Conservation (phyloP, 2,888 invertebrate genomes). For the Tenthredo mesomela region DNA sequence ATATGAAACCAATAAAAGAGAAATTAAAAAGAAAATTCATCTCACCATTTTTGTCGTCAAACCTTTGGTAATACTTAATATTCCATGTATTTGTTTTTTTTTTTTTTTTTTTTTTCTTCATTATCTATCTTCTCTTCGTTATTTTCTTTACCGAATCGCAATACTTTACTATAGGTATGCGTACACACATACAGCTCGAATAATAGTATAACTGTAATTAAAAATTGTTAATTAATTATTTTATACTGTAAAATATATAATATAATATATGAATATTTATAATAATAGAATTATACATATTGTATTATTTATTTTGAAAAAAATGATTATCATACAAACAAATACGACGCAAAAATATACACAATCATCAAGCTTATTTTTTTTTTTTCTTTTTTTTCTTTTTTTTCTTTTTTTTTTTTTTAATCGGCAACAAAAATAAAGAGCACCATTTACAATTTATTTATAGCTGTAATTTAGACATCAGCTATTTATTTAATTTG, state of each 20-base stretch:
- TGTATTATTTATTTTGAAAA: conserved; percentile 21
- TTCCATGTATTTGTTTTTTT: not conserved
- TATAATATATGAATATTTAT: too few species aligned
- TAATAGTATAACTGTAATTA: too few species aligned
- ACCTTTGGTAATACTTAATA: not conserved
- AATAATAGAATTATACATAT: not conserved
- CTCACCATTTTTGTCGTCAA: not conserved
- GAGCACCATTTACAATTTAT: conserved; percentile 25
- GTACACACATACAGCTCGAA: too few species aligned
- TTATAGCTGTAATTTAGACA: not conserved
- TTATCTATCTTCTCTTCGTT: too few species aligned
- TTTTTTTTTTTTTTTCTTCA: too few species aligned
- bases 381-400: conserved; percentile 40
- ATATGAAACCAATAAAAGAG: not conserved
- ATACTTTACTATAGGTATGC: too few species aligned
- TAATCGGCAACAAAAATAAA: conserved; percentile 60
- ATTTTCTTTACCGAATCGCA: too few species aligned
- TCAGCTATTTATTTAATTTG: not conserved
- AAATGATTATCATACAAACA: conserved; percentile 70
- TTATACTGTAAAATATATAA: too few species aligned
- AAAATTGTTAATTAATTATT: too few species aligned
- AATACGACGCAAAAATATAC: conserved; percentile 75
- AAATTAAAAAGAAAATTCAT: not conserved
- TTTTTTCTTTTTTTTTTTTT: conserved; percentile 58
- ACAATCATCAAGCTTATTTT: conserved; percentile 66